Percentiles rank a stretch among this genome's conserved stretches.
These are phyloP conservation scores for Drosophila erecta DNA, from an alignment of 1,140 invertebrate species.

Conservation along the genomic window DNA sequence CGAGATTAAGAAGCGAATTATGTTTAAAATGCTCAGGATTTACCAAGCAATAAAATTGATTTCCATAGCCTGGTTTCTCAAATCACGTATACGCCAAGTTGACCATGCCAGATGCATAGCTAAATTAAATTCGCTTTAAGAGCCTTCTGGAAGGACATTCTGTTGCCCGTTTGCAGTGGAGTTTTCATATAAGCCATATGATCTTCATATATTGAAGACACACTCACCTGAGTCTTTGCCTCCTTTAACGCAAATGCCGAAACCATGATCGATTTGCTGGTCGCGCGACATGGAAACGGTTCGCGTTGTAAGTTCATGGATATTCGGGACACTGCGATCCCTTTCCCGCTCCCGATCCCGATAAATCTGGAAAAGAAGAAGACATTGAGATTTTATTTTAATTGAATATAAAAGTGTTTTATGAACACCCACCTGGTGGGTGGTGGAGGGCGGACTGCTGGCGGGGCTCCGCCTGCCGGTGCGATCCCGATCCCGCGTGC, in stretches of 20 bases:
- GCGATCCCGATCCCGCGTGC: constrained; percentile 76
- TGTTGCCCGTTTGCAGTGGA: not conserved
- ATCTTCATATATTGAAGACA: not conserved
- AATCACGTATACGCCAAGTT: not conserved
- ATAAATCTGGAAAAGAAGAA: constrained; percentile 60
- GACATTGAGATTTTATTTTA: no score
- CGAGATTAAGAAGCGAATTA: not conserved
- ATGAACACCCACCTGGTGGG: constrained; percentile 86
- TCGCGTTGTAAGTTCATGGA: constrained; percentile 91
- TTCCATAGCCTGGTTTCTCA: not conserved
- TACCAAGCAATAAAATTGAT: not conserved
- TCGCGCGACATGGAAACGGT: constrained; percentile 93
- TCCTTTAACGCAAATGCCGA: constrained; percentile 95
- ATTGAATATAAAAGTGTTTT: no score
- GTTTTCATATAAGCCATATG: no score
- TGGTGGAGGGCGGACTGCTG: constrained; percentile 90
- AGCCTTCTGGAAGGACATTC: no score
- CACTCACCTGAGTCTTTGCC: constrained; percentile 92
- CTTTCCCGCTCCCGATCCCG: constrained; percentile 80
- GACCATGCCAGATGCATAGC: no score
- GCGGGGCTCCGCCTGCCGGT: constrained; percentile 88
- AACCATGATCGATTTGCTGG: constrained; percentile 91
- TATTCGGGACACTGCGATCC: constrained; percentile 86
- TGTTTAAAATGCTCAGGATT: not conserved
- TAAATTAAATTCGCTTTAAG: no score